Percentiles rank a stretch among this genome's conserved stretches.
phyloP scores from a whole-genome alignment of 2,797 vertebrate species.

The Liasis olivaceus region DNA sequence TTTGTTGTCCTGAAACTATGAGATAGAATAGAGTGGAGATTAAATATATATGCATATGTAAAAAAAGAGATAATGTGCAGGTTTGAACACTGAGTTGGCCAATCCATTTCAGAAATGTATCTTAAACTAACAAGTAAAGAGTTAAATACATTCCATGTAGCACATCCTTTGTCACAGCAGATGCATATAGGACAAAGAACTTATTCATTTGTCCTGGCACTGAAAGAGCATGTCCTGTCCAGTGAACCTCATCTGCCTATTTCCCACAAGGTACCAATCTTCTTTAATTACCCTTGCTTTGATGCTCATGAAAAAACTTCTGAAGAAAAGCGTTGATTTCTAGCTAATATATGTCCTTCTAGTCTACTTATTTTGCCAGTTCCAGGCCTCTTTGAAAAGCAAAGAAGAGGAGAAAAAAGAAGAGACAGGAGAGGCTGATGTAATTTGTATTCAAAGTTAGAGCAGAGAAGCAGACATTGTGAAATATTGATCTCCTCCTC shows the following conservation, averaged over 20 bases:
- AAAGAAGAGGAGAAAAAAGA: not conserved
- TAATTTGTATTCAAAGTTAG: not conserved
- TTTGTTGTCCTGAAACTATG: not conserved
- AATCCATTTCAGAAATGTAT: not conserved
- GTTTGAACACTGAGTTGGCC: not conserved
- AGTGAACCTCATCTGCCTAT: conserved; percentile 10
- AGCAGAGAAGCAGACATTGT: not conserved
- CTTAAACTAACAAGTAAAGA: not conserved
- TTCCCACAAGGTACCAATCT: not conserved
- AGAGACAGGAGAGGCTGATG: not conserved
- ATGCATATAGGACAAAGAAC: conserved; percentile 8
- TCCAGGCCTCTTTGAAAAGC: not conserved
- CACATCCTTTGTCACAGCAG: conserved; percentile 1
- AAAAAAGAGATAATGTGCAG: not conserved
- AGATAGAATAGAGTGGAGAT: not conserved
- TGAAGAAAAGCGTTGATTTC: not conserved
- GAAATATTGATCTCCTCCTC: not conserved
- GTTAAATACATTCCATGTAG: conserved; percentile 1
- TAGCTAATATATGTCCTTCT: not conserved
- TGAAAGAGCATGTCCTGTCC: not conserved
- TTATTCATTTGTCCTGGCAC: conserved; percentile 30
- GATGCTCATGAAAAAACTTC: not conserved
- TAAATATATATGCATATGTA: not conserved
- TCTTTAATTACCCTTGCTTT: not conserved
- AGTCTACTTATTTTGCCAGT: not conserved